A percentile compares a stretch with the other conserved stretches of the same genome.
Evolutionary conservation across 2,797 vertebrate genomes (phyloP).

Genomic region (Neomorphus geoffroyi): DNA sequence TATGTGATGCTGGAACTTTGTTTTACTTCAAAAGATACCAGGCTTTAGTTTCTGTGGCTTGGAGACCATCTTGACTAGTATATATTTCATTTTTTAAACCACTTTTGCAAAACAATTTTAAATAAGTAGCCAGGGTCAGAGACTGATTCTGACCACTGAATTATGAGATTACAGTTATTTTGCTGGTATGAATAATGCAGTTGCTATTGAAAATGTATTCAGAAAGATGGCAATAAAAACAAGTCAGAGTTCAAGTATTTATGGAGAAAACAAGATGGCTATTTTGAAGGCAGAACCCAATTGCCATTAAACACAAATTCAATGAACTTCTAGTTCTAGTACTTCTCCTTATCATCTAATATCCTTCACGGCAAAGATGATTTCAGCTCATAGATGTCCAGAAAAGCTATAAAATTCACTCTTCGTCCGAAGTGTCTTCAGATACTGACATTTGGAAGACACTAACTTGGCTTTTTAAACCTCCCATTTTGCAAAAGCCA

Average conservation of each 20-base stretch:
- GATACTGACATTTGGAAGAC: slow-evolving; percentile 33
- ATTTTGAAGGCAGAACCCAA: not conserved
- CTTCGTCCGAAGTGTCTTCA: slow-evolving; percentile 14
- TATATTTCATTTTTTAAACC: not conserved
- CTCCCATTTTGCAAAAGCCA: slow-evolving; percentile 35
- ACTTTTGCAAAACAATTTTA: not conserved
- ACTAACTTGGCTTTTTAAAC: slow-evolving; percentile 50
- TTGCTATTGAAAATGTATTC: not conserved
- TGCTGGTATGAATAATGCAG: not conserved
- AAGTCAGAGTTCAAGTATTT: not conserved
- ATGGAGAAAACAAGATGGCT: not conserved
- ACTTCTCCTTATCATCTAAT: not conserved
- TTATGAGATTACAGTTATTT: not conserved
- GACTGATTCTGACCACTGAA: not conserved
- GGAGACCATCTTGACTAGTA: not conserved
- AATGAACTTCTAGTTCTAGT: not conserved
- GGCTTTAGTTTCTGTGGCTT: not conserved
- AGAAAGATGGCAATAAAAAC: not conserved
- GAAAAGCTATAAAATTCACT: not conserved
- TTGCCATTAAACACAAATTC: not conserved
- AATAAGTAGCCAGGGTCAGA: not conserved
- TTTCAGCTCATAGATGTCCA: not conserved
- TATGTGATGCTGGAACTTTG: not conserved
- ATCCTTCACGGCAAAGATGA: not conserved
- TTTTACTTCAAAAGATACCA: not conserved